Evolutionary conservation across 2,113 vertebrate genomes (phyloP), one percentile per base, ranked within the genome.

Genomic region (Maccullochella peelii): DNA sequence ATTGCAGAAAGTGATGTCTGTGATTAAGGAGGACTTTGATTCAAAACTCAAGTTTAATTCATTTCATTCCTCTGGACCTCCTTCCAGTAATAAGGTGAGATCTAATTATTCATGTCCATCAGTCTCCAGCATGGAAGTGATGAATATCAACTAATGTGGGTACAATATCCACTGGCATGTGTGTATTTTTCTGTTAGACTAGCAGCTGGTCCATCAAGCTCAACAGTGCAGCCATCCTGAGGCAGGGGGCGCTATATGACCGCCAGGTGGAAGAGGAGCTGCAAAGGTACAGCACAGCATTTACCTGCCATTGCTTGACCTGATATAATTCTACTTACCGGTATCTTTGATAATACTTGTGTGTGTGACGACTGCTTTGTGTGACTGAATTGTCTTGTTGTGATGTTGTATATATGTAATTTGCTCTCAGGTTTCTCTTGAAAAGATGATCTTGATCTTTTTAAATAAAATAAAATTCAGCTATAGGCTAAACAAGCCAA

Each of bases 201-300:
- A 91, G 94, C 82, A 95, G 76, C 11, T 52, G 90, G 82, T 95
- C 96, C 0, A 93, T 98, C 82, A 98, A 96, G 93, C 93, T 99
- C 85, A 99, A 99, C 87, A 93, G 95, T 0, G 95, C 98, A 0
- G 94, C 97, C 77, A 96, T 99, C 88, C 90, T 98, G 81, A 95
- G 98, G 59, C 96, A 97, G 86, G 94, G 93, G 57, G 97, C 96
- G 40, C 92, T 97, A 18, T 95, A 96, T 87, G 95, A 96, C 74
- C 94, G 94, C 33, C 94, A 95, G 90, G 88, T 94, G 90, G 96
- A 98, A 88, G 90, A 96, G 55, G 97, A 98, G 72, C 88, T 97
- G 47, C 93, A 94, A 80, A 97, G 96, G 98, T 99, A 94, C 0
- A 20, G 30, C 38, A 40, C 38, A 30, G 15, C 21, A 73, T 63